Conservation (phyloP, 2,797 vertebrate species). For the Odontamblyopus rebecca region DNA sequence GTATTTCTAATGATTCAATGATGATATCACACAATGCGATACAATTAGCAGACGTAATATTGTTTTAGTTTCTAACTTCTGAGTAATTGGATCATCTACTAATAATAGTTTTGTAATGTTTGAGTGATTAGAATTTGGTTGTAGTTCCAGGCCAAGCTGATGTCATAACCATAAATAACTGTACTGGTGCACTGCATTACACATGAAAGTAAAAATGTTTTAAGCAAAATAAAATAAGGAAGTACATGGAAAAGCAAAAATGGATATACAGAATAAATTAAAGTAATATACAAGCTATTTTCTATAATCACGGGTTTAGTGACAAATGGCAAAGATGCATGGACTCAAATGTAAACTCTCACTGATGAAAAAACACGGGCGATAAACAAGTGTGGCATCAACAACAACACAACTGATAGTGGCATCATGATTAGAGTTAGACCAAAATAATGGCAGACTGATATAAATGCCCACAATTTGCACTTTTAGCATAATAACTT, state of each 20-base stretch:
- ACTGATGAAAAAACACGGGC: neutral
- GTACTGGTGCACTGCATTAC: neutral
- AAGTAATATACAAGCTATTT: neutral
- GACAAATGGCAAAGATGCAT: neutral
- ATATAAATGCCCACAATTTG: too few species aligned
- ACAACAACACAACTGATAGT: neutral
- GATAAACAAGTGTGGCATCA: neutral
- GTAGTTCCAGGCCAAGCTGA: neutral
- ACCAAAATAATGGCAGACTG: too few species aligned
- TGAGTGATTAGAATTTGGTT: neutral
- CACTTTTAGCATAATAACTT: too few species aligned
- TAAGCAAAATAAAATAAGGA: neutral
- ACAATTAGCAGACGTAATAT: neutral
- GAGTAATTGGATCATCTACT: neutral
- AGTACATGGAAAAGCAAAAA: neutral
- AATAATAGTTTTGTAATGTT: neutral
- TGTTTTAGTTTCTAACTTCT: slow-evolving; percentile 2
- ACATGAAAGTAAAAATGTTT: neutral
- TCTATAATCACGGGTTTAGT: neutral
- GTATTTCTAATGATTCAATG: neutral
- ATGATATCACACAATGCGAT: neutral
- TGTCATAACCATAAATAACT: slow-evolving; percentile 8
- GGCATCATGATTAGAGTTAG: too few species aligned
- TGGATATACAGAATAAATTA: neutral
- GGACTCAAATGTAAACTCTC: neutral